Base-by-base conservation (phyloP, 2,113 vertebrate species). In the Coptodon bakossiorum region DNA sequence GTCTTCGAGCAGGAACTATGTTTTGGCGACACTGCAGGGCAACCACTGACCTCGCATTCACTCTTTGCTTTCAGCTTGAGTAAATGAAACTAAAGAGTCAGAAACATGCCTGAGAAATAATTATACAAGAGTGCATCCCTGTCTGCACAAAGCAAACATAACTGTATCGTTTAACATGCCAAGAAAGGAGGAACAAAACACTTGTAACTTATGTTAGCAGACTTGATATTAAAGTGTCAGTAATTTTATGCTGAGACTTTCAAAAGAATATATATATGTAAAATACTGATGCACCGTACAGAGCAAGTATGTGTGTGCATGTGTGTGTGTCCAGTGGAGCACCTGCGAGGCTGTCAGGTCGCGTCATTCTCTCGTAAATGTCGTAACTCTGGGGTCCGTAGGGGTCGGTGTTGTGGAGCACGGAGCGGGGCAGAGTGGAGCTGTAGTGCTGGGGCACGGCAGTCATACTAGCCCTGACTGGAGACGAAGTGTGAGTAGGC, bases 261-360 rank as follows among this genome's bases (percentile, higher is more conserved):
- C 4, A 27, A n/a, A 76, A 36, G 27, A 50, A 73, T 3, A 48
- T 73, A 29, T 48, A 48, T 45, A 29, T 48, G 29, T 45, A 11
- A 27, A 50, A 78, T 17, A 38, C 24, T 40, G 8, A 59, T 63
- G 45, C 13, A 73, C 52, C 45, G 3, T 88, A 86, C 43, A 85
- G 79, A 68, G 31, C 29, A 68, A 24, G 45, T 71, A 53, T 86
- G n/a, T 79, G 29, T 53, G 27, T 66, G 40, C 71, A 0, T 9
- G 19, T 84, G 84, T 81, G 61, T 84, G 81, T n/a, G 2, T 29
- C 80, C 9, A 29, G 76, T 11, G 12, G 34, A 29, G 61, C 89
- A 99, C 98, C 98, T 92, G 98, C 96, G 86, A 99, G 97, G 96
- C 97, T 98, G 43, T 99, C 98, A 9, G 98, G 98, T 52, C 98